Conservation (phyloP, 2,113 vertebrate species). For the Synodontis membranacea region DNA sequence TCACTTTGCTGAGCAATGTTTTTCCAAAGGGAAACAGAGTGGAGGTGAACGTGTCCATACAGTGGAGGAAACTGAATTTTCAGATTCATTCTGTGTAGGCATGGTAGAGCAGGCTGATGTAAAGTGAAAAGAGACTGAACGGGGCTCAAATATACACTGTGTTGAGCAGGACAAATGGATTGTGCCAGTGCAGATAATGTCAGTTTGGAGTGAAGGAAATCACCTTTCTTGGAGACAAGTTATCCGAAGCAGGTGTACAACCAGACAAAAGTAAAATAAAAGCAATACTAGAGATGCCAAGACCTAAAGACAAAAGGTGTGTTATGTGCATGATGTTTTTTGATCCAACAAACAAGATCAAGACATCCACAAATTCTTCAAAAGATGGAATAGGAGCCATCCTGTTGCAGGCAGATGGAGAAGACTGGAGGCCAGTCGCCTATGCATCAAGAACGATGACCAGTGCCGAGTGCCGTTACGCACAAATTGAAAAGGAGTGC, state of each 20-base stretch:
- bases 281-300: too few species aligned
- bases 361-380: background rate
- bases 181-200: too few species aligned
- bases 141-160: background rate
- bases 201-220: too few species aligned
- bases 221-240: too few species aligned
- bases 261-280: too few species aligned
- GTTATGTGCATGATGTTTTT: background rate
- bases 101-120: background rate
- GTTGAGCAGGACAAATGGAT: conserved; percentile 10
- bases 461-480: background rate
- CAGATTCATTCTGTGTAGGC: conserved; percentile 11
- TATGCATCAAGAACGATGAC: too few species aligned
- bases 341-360: background rate
- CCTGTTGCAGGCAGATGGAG: conserved; percentile 3
- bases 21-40: background rate
- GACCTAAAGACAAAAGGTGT: too few species aligned
- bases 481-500: background rate
- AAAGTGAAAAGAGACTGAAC: background rate
- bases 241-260: too few species aligned
- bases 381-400: too few species aligned
- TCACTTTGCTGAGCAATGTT: conserved; percentile 16
- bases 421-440: background rate
- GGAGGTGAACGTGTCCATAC: background rate
- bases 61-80: conserved; percentile 12